Base-by-base conservation (phyloP, 2,888 invertebrate genomes). In the Allophyes oxyacanthae region DNA sequence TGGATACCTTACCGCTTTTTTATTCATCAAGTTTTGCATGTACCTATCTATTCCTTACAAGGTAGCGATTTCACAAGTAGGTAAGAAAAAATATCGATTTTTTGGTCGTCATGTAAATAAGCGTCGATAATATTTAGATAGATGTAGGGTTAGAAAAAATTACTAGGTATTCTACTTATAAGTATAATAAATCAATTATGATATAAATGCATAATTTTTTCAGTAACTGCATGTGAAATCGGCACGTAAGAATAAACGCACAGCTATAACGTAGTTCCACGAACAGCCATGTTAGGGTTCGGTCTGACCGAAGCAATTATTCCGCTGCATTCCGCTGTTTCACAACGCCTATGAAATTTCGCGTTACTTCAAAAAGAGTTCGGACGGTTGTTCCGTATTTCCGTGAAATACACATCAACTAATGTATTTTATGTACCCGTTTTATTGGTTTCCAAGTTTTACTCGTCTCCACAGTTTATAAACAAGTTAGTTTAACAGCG, bases 291-390 rank as follows among this genome's bases (percentile, higher is more conserved):
- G 26, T 3, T 34, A 54, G 13, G 32, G 38, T 37, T 55, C 41
- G n/a, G 42, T 49, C 36, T 20, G 46, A 55, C 54, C 37, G 55
- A 49, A 43, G 26, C 50, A 57, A 57, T 64, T 50, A 68, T 64
- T 61, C 59, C 64, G 52, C 37, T 72, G 55, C 58, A 58, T 64
- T 53, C 75, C 61, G 28, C 10, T 28, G 55, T 62, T 62, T 68
- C 54, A 48, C 51, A 64, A 62, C 43, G 54, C 45, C 41, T 45
- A 59, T 55, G 55, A 62, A 67, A 62, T 58, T 64, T 58, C 43
- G 43, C 56, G 51, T 48, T 33, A 64, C 54, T 46, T 60, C 45
- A 59, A 56, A 52, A 15, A 25, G 41, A 52, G 28, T 44, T 25
- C 41, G 38, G 55, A 52, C 49, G 44, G 33, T 37, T 14, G 33